Evolutionary conservation across 2,888 invertebrate species (phyloP), one percentile per base, ranked within the genome.

Genomic region (Pyrrhosoma nymphula): DNA sequence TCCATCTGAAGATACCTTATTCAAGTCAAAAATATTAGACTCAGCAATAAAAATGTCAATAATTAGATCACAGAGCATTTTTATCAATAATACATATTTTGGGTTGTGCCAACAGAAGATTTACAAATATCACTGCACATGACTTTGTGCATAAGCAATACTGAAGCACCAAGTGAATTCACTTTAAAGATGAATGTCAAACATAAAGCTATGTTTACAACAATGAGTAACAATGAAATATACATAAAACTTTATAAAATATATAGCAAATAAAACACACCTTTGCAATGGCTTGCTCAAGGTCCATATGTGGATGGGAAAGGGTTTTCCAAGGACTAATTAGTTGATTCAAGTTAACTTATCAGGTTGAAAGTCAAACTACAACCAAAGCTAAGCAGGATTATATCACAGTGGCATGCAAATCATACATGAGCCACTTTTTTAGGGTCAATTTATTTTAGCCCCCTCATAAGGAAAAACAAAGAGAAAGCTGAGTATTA

Each of bases 141-240:
- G 30, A 82, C 30, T 30, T 82, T 82, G 82, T 82, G 82, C 82
- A 82, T 82, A 35, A 35, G 12, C 16, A 35, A 82, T 35, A 35
- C 30, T 35, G 35, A 14, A 82, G 10, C 30, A 82, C 82, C 14
- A 16, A 14, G 35, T 30, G 10, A 23, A n/a, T n/a, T n/a, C n/a
- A n/a, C 69, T 69, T 69, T n/a, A 14, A 3, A 69, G 3, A 69
- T 69, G 12, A 69, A 69, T 69, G 0, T 69, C 20, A n/a, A 69
- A 26, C 69, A 69, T 26, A 69, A 26, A 1, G 12, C 69, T 26
- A 63, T 63, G n/a, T n/a, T 47, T 23, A 1, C 26, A 69, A 26
- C 69, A 23, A n/a, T n/a, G n/a, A 69, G 35, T 82, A 82, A 82
- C 82, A 82, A 82, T 82, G 35, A 82, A 35, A 82, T 82, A 82